Evolutionary conservation across 2,888 invertebrate genomes (phyloP).

Genomic region (Deilephila elpenor): DNA sequence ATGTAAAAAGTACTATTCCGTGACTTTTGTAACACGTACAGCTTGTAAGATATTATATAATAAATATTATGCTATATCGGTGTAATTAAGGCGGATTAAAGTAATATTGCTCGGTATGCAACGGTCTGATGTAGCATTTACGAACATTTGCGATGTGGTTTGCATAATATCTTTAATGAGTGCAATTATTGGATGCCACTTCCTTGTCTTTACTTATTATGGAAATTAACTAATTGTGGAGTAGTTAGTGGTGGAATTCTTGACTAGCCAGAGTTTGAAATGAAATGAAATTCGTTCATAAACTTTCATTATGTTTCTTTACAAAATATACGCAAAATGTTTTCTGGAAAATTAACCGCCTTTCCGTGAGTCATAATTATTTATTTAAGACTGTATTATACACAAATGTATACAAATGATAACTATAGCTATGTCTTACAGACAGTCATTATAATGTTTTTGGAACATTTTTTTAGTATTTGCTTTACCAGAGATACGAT

Average conservation of each 20-base stretch:
- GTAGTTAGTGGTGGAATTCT: background rate
- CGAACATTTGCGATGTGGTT: background rate
- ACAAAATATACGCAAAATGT: too few species aligned
- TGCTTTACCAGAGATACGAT: too few species aligned
- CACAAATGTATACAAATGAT: too few species aligned
- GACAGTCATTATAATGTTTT: too few species aligned
- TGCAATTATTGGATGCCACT: background rate
- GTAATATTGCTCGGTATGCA: background rate
- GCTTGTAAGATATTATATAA: conserved; percentile 28
- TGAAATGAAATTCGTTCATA: too few species aligned
- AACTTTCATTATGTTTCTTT: too few species aligned
- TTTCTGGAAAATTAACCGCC: too few species aligned
- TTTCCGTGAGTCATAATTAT: too few species aligned
- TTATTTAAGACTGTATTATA: too few species aligned
- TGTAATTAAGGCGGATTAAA: conserved; percentile 2
- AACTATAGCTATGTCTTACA: too few species aligned
- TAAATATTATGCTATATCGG: conserved; percentile 15
- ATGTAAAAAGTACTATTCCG: conserved; percentile 65
- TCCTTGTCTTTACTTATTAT: background rate
- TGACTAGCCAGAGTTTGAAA: too few species aligned
- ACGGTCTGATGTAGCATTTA: background rate
- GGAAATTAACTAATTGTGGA: background rate
- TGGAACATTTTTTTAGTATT: too few species aligned
- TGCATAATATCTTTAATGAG: conserved; percentile 10
- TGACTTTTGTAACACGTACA: conserved; percentile 39